Conservation (phyloP, 2,113 vertebrate genomes). For the Numenius arquata region DNA sequence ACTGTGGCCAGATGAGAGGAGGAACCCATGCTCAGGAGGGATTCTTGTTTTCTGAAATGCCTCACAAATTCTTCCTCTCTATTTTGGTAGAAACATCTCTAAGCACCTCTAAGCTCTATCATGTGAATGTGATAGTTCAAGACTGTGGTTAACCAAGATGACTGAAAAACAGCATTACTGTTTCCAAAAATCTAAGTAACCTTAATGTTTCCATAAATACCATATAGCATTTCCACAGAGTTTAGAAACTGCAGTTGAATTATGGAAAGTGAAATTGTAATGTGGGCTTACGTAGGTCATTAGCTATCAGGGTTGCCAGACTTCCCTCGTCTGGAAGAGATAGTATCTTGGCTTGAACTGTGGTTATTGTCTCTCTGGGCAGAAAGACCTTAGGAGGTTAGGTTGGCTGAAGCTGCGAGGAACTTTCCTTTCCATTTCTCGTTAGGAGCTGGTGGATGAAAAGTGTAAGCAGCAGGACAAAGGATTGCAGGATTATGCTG, state of each 20-base stretch:
- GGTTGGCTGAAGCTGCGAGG: constrained; percentile 5
- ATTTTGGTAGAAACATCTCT: not conserved
- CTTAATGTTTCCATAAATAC: constrained; percentile 20
- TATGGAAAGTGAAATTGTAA: constrained; percentile 22
- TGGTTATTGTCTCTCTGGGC: constrained; percentile 48
- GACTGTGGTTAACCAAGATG: not conserved
- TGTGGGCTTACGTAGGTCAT: constrained; percentile 12
- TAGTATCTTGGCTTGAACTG: constrained; percentile 50
- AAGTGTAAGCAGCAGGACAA: not conserved
- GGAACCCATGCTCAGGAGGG: not conserved
- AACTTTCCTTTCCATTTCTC: constrained; percentile 19
- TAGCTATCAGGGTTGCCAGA: constrained; percentile 58
- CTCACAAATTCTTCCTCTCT: not conserved
- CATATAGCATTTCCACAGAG: not conserved
- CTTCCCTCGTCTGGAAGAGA: constrained; percentile 55
- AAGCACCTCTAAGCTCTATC: not conserved
- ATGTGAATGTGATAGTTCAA: not conserved
- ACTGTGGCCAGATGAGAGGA: not conserved
- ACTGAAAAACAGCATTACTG: not conserved
- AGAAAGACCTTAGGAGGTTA: constrained; percentile 28
- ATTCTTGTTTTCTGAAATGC: not conserved
- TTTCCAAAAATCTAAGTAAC: not conserved
- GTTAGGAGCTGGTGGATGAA: not conserved
- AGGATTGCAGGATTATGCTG: not conserved
- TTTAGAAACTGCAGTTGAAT: not conserved